phyloP scores from a whole-genome alignment of 2,113 vertebrate species.

The Psephotus haematonotus region DNA sequence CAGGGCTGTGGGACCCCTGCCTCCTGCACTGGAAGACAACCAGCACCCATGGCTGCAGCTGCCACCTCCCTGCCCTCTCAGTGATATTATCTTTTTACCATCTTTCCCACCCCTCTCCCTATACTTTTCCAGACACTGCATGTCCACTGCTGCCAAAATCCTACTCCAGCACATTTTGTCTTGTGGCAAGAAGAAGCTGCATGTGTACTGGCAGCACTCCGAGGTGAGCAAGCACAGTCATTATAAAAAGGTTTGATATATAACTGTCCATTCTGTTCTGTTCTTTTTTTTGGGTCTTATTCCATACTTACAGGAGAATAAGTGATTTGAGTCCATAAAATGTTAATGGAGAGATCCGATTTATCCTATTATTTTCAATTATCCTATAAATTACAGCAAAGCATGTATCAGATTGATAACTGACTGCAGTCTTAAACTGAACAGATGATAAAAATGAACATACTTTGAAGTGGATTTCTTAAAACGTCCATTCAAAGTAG shows the following conservation, averaged over 20 bases:
- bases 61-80: neutral
- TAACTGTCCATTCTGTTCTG: neutral
- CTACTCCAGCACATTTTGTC: neutral
- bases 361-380: constrained; percentile 93
- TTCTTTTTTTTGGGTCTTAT: neutral
- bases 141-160: neutral
- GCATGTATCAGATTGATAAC: neutral
- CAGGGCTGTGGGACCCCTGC: rapidly evolving
- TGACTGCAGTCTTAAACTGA: neutral
- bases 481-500: neutral
- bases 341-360: constrained; percentile 83
- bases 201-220: too few relatives aligned
- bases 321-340: constrained; percentile 92
- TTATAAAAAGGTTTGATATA: neutral
- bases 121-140: neutral
- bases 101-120: neutral
- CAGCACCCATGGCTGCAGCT: neutral
- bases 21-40: neutral
- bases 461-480: neutral
- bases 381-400: constrained; percentile 78
- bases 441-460: neutral
- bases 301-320: constrained; percentile 89
- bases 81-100: rapidly evolving
- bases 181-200: neutral
- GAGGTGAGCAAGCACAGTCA: rapidly evolving